Percentiles rank a stretch among this genome's conserved stretches.
phyloP scores from a whole-genome alignment of 2,797 vertebrate genomes.

The Pyrrhura leucotis region DNA sequence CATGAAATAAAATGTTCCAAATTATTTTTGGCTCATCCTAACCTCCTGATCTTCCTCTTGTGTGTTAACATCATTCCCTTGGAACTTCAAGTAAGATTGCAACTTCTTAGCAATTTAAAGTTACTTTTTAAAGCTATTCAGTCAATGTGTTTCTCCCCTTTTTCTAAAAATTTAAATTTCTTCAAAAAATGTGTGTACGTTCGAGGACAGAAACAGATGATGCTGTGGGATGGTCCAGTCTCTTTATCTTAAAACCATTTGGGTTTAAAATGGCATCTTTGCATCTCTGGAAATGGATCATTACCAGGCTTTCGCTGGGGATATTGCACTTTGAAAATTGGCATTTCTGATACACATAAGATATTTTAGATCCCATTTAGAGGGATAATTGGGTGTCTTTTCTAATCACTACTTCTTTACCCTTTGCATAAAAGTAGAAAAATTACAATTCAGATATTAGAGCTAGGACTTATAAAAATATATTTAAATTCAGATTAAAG shows the following conservation, averaged over 20 bases:
- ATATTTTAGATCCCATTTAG: neutral
- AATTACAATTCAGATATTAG: neutral
- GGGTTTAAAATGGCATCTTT: neutral
- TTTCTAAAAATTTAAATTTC: neutral
- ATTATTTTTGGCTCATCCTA: neutral
- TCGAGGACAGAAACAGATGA: neutral
- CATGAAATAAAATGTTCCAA: neutral
- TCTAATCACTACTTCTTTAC: neutral
- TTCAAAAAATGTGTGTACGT: neutral
- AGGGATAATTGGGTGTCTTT: neutral
- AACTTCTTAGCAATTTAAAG: neutral
- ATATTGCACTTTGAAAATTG: neutral
- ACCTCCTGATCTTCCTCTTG: neutral
- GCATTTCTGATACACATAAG: neutral
- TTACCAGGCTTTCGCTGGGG: neutral
- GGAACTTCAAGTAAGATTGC: neutral
- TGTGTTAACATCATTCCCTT: neutral
- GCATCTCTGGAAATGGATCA: neutral
- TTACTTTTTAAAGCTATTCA: neutral
- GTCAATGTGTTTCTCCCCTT: neutral
- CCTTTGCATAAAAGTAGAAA: neutral
- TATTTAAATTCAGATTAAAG: neutral
- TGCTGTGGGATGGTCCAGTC: neutral
- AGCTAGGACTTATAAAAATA: neutral
- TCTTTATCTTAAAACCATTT: neutral